Evolutionary conservation across 2,113 vertebrate genomes (phyloP).

Genomic region (Pterophyllum scalare): DNA sequence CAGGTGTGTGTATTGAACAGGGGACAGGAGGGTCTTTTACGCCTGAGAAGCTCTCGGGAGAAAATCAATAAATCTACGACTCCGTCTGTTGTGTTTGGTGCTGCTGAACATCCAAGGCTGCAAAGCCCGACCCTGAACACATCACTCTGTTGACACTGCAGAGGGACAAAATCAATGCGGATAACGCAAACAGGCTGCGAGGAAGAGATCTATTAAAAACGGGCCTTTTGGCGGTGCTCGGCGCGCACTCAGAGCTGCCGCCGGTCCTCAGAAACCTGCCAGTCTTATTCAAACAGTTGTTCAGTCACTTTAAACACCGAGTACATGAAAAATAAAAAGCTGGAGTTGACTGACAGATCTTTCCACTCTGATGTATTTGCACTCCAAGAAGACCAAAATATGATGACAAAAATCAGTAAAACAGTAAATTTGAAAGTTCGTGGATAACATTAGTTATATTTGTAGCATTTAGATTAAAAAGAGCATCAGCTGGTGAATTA

Average conservation of each 20-base stretch:
- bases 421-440: too few relatives aligned
- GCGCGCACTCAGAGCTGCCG: neutral
- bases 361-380: rapidly evolving
- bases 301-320: neutral
- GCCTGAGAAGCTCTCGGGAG: slow-evolving; percentile 12
- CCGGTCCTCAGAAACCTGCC: neutral
- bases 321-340: neutral
- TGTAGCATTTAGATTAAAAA: too few relatives aligned
- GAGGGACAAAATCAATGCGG: slow-evolving; percentile 42
- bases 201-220: neutral
- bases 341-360: neutral
- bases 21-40: neutral
- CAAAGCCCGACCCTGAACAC: slow-evolving; percentile 21
- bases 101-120: neutral
- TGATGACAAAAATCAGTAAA: neutral
- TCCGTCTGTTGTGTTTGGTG: slow-evolving; percentile 12
- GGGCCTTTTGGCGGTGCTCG: neutral
- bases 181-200: neutral
- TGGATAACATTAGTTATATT: too few relatives aligned
- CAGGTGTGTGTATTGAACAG: neutral
- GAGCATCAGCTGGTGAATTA: too few relatives aligned
- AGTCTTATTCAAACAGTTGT: neutral
- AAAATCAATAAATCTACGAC: slow-evolving; percentile 50
- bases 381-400: neutral
- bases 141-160: neutral